Evolutionary conservation across 35 echinoderm and acorn worm genomes (phyloP).

Genomic region (Stichopus chloronotus): DNA sequence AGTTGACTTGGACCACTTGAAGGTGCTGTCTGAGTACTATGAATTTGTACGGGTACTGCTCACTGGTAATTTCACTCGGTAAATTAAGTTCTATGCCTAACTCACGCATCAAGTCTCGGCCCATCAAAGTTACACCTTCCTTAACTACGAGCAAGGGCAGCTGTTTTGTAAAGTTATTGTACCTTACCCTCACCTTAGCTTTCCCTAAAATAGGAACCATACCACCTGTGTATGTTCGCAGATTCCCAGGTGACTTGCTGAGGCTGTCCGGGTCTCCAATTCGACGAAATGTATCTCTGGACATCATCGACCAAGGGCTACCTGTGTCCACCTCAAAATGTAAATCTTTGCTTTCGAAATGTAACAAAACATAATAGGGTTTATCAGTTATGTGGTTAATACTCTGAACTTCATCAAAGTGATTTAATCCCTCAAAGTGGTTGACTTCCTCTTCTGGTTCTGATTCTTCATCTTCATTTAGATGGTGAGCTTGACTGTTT

Average conservation of each 20-base stretch:
- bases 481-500: neutral
- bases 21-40: neutral
- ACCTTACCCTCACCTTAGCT: neutral
- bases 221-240: neutral
- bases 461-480: neutral
- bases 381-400: neutral
- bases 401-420: slow-evolving; percentile 6
- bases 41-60: neutral
- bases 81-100: neutral
- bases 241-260: neutral
- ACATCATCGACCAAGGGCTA: slow-evolving; percentile 46
- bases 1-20: too few species aligned
- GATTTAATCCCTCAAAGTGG: neutral
- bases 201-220: slow-evolving; percentile 24
- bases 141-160: neutral
- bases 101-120: slow-evolving; percentile 34
- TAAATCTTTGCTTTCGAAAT: neutral
- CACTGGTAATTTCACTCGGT: neutral
- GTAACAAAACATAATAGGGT: neutral
- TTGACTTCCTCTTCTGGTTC: neutral
- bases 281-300: neutral
- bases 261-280: neutral
- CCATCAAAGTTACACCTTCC: neutral
- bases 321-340: slow-evolving; percentile 55
- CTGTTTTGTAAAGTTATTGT: neutral